Conservation (phyloP, 2,797 vertebrate genomes). For the Hemitrygon akajei region DNA sequence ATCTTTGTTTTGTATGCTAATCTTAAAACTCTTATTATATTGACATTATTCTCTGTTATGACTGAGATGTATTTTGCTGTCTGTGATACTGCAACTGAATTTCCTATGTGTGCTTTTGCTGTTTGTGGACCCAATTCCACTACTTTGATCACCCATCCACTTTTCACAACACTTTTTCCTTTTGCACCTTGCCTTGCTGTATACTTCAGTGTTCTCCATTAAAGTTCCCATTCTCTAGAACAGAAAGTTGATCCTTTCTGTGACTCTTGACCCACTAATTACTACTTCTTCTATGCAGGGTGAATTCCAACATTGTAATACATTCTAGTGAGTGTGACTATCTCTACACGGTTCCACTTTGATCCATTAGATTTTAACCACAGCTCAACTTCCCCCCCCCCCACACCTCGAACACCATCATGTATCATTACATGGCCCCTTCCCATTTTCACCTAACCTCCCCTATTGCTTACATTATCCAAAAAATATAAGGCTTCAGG, state of each 20-base stretch:
- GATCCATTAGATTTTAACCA: too few species aligned
- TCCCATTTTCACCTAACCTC: background rate
- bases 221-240: background rate
- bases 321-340: too few species aligned
- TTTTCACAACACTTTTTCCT: background rate
- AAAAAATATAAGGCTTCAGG: background rate
- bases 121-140: background rate
- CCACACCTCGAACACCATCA: background rate
- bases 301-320: too few species aligned
- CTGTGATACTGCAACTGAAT: background rate
- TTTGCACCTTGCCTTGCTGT: background rate
- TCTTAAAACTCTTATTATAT: background rate
- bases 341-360: too few species aligned
- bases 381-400: too few species aligned
- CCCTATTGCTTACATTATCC: background rate
- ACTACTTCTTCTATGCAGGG: too few species aligned
- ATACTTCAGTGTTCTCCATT: background rate
- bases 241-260: background rate
- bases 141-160: background rate
- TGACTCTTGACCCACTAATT: too few species aligned
- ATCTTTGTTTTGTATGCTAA: background rate
- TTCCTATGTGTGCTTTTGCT: background rate
- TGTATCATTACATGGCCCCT: background rate
- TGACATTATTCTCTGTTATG: background rate
- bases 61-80: background rate